A percentile compares a stretch with the other conserved stretches of the same genome.
Evolutionary conservation across 2,888 invertebrate species (phyloP).

Genomic region (Protula sp.): DNA sequence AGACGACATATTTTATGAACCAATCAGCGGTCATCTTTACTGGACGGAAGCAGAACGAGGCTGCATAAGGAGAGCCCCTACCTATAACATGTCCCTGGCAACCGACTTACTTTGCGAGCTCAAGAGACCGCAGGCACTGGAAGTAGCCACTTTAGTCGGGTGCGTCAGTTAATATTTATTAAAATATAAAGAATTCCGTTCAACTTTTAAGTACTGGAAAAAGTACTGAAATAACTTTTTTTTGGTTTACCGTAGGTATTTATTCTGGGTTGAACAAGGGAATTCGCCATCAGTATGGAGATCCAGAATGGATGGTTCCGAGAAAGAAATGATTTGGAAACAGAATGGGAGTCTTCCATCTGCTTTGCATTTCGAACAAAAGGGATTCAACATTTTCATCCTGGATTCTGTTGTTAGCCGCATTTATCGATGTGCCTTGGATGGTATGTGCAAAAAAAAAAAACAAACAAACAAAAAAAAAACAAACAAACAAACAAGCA

Average conservation of each 20-base stretch:
- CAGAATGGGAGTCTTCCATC: not conserved
- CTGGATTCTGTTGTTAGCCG: not conserved
- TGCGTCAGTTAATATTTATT: not conserved
- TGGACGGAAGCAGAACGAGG: slow-evolving; percentile 6
- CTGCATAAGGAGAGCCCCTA: not conserved
- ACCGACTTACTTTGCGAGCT: not conserved
- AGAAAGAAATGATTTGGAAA: not conserved
- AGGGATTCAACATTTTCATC: not conserved
- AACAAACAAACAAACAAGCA: too few species aligned
- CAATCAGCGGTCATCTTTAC: slow-evolving; percentile 6
- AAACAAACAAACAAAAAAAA: too few species aligned
- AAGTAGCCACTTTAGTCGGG: not conserved
- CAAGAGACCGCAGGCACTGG: not conserved
- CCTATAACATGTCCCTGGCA: not conserved
- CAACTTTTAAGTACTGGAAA: too few species aligned
- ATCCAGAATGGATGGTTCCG: not conserved
- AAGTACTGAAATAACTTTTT: too few species aligned
- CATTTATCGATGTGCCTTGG: too few species aligned
- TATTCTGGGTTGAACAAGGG: not conserved
- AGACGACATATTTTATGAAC: slow-evolving; percentile 11
- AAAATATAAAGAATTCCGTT: not conserved
- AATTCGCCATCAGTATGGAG: not conserved
- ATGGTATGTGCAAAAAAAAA: too few species aligned
- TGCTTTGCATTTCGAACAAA: not conserved
- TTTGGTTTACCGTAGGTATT: not conserved